Conservation (phyloP, 2,113 vertebrate species). For the Podiceps cristatus region DNA sequence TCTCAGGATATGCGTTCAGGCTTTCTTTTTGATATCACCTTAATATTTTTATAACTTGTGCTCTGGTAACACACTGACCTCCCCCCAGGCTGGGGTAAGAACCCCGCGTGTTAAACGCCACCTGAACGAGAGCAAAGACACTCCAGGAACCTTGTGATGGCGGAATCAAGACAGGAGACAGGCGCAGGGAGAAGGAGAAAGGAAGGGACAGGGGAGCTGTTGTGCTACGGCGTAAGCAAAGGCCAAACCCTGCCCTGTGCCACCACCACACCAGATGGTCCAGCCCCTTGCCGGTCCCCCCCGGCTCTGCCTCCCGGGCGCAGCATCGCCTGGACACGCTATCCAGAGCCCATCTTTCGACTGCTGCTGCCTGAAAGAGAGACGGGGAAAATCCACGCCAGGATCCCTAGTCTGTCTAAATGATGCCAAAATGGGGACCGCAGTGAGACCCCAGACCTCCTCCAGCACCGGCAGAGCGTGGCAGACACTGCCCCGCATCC, state of each 20-base stretch:
- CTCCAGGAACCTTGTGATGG: accelerated
- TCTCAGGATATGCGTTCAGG: accelerated
- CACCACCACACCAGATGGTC: not conserved
- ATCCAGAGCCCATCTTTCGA: accelerated
- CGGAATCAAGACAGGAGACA: not conserved
- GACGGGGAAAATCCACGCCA: not conserved
- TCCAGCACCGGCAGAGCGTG: accelerated
- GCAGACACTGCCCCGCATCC: accelerated
- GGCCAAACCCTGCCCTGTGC: not conserved
- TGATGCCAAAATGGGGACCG: accelerated
- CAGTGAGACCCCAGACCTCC: too few relatives aligned
- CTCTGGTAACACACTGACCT: too few relatives aligned
- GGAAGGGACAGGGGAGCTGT: not conserved
- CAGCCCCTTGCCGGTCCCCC: not conserved
- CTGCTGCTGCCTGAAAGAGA: not conserved
- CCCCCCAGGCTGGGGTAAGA: not conserved
- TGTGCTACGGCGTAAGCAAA: not conserved
- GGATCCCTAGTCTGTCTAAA: accelerated
- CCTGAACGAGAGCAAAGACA: not conserved
- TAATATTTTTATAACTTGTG: accelerated
- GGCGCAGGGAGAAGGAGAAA: too few relatives aligned
- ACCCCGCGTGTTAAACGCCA: accelerated
- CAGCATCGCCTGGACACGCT: accelerated
- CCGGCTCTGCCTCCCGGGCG: accelerated
- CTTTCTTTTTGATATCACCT: accelerated